Base-by-base conservation (phyloP, 2,113 vertebrate genomes). In the Boleophthalmus pectinirostris region DNA sequence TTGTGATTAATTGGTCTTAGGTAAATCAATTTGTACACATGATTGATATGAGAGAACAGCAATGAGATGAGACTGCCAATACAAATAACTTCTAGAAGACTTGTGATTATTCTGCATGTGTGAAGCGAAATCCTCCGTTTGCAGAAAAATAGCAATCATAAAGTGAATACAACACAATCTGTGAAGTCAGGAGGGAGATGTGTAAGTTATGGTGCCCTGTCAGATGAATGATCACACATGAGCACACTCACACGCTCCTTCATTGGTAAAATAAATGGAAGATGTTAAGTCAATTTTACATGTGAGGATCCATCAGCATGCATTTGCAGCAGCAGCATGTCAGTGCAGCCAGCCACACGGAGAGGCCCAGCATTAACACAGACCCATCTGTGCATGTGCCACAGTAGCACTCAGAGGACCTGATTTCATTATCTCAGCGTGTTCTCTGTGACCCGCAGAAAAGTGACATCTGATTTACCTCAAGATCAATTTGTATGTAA, bases 401-500 rank as follows among this genome's bases (percentile, higher is more conserved):
- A 89, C 83, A 85, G 89, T 90, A 89, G 88, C 91, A 92, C 92
- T 92, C 90, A 74, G 71, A 53, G 90, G 89, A 89, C 85, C 83
- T 83, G 88, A 89, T 92, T 94, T 93, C 93, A 94, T 94, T 94
- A 94, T 93, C 92, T 92, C 90, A 80, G 85, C 88, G 57, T 92
- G 92, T 92, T 94, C 90, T 77, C 85, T 18, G 77, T 92, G 92
- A 93, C 92, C 92, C 80, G 64, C 80, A 86, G 85, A 91, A 92
- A 94, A 92, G 91, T 92, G 91, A 93, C 92, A 92, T 93, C 93
- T 93, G 92, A 93, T 93, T 94, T 93, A 94, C 91, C 92, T 92
- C 92, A 91, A 93, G 91, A 93, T 93, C 92, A 93, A 94, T 94
- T 94, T 94, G 93, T 93, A 94, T 94, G 93, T 92, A 93, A 94